These are phyloP conservation scores for Callionymus lyra DNA, from an alignment of 2,113 vertebrate genomes.

Conservation along the genomic window DNA sequence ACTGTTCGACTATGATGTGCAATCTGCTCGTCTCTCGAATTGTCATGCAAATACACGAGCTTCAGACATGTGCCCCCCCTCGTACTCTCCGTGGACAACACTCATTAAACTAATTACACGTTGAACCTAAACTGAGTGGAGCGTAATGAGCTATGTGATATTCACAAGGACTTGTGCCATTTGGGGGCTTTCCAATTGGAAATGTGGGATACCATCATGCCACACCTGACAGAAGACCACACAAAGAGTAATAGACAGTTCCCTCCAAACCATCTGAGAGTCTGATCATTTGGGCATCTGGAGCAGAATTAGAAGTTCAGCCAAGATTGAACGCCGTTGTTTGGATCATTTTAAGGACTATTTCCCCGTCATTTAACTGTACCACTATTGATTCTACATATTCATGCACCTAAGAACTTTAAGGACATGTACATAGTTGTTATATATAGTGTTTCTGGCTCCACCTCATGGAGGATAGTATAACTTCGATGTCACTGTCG, in stretches of 20 bases:
- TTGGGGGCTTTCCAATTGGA: slow-evolving; percentile 29
- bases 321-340: no score
- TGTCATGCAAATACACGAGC: slow-evolving; percentile 56
- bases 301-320: no score
- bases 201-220: slow-evolving; percentile 36
- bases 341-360: no score
- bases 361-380: no score
- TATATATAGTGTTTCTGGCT: no score
- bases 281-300: no score
- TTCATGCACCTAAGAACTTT: no score
- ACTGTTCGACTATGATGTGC: slow-evolving; percentile 58
- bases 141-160: slow-evolving; percentile 56
- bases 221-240: slow-evolving; percentile 35
- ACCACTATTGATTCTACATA: no score
- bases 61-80: slow-evolving; percentile 42
- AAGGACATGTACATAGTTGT: no score
- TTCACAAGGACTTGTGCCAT: slow-evolving; percentile 46
- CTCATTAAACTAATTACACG: slow-evolving; percentile 66
- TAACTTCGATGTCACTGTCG: no score
- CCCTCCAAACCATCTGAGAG: not conserved
- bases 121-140: slow-evolving; percentile 50
- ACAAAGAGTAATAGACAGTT: slow-evolving; percentile 10
- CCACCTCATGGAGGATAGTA: no score
- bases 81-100: slow-evolving; percentile 54
- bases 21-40: slow-evolving; percentile 60